Percentiles rank a stretch among this genome's conserved stretches.
phyloP scores from a whole-genome alignment of 2,113 vertebrate species.

The Climacteris rufus region DNA sequence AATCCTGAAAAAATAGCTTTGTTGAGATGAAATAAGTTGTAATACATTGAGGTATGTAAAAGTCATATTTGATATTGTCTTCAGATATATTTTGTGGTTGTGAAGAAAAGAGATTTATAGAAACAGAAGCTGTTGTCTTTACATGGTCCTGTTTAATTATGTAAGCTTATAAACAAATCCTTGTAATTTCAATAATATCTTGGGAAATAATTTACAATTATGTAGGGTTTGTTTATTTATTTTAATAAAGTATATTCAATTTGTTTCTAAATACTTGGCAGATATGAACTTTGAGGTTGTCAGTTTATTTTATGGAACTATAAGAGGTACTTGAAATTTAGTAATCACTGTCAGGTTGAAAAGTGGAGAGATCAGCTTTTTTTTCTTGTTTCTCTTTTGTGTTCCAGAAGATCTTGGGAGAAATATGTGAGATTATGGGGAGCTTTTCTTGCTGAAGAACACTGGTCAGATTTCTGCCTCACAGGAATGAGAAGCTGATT shows the following conservation, averaged over 20 bases:
- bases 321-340: background rate
- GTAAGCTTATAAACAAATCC: background rate
- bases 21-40: background rate
- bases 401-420: fast-evolving
- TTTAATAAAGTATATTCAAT: background rate
- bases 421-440: background rate
- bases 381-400: background rate
- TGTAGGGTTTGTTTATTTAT: background rate
- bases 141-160: background rate
- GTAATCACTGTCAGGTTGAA: background rate
- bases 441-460: background rate
- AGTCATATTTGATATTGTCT: background rate
- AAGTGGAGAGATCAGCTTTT: background rate
- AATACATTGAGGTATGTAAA: background rate
- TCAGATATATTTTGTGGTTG: background rate
- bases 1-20: background rate
- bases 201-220: background rate
- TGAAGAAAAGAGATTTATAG: background rate
- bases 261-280: background rate
- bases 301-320: background rate
- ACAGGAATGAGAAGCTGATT: background rate
- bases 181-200: background rate
- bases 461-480: background rate
- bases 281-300: background rate
- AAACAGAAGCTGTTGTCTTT: background rate